Evolutionary conservation across 2,888 invertebrate species (phyloP).

Genomic region (Drosophila limbata): DNA sequence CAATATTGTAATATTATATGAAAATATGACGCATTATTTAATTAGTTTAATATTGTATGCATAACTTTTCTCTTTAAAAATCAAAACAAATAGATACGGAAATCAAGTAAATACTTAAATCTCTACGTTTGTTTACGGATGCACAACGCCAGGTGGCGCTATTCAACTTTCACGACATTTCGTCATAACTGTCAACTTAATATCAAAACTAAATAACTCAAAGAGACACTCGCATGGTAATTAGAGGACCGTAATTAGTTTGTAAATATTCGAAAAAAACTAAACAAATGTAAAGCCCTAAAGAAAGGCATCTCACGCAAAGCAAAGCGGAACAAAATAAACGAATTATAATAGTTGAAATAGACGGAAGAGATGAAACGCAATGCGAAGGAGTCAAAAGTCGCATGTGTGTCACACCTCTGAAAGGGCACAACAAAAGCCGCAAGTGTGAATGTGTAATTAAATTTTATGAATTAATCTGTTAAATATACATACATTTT

Average conservation of each 20-base stretch:
- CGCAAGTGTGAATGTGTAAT: conserved; percentile 76
- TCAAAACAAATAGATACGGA: neutral
- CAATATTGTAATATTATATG: no score
- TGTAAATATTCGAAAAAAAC: conserved; percentile 40
- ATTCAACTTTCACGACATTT: conserved; percentile 47
- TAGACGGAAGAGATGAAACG: conserved; percentile 49
- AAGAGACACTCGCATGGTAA: conserved; percentile 68
- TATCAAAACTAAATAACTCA: conserved; percentile 74
- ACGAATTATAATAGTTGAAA: conserved; percentile 30
- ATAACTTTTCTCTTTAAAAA: neutral
- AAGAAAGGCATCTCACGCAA: conserved; percentile 51
- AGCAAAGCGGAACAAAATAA: neutral
- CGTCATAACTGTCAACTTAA: conserved; percentile 75
- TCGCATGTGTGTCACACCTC: conserved; percentile 64
- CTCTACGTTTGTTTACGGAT: neutral
- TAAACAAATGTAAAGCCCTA: conserved; percentile 34
- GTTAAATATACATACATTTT: conserved; percentile 40
- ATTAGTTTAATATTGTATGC: neutral
- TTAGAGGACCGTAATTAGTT: conserved; percentile 69
- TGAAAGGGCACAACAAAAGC: conserved; percentile 40
- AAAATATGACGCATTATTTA: no score
- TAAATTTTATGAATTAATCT: conserved; percentile 77
- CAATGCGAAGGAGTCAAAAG: conserved; percentile 36
- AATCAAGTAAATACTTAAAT: conserved; percentile 1
- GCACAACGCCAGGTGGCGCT: conserved; percentile 28